Percentiles rank a stretch among this genome's conserved stretches.
Evolutionary conservation across 2,888 invertebrate genomes (phyloP).

Genomic region (Cosmia pyralina): DNA sequence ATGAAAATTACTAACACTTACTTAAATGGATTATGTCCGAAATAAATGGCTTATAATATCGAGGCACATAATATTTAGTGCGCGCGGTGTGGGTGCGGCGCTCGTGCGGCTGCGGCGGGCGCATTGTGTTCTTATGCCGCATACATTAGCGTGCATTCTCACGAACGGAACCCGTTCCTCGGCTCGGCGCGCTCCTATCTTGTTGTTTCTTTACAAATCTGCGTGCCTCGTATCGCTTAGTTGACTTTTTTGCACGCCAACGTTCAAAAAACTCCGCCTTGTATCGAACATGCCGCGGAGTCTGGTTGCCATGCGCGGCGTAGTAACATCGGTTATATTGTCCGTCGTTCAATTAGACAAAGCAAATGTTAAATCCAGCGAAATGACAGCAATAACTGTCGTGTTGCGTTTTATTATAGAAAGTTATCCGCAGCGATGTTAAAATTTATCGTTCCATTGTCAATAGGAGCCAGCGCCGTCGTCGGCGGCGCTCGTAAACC

Average conservation of each 20-base stretch:
- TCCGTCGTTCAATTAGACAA: slow-evolving; percentile 57
- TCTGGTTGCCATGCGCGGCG: slow-evolving; percentile 67
- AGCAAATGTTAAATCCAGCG: slow-evolving; percentile 62
- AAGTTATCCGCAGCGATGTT: slow-evolving; percentile 66
- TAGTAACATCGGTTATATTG: slow-evolving; percentile 59
- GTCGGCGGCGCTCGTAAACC: slow-evolving; percentile 49
- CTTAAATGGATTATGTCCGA: too few relatives aligned
- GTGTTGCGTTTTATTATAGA: slow-evolving; percentile 69
- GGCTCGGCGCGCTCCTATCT: slow-evolving; percentile 73
- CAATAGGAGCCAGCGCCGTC: slow-evolving; percentile 49
- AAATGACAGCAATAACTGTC: slow-evolving; percentile 65
- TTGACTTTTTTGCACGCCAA: slow-evolving; percentile 80
- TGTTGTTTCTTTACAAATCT: slow-evolving; percentile 84
- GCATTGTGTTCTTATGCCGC: slow-evolving; percentile 80
- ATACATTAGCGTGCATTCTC: slow-evolving; percentile 84
- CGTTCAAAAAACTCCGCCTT: slow-evolving; percentile 81
- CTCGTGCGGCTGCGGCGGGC: slow-evolving; percentile 66
- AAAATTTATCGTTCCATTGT: slow-evolving; percentile 75
- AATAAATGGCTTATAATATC: slow-evolving; percentile 31
- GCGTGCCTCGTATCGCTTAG: slow-evolving; percentile 80
- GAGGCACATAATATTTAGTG: slow-evolving; percentile 75
- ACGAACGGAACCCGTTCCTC: slow-evolving; percentile 81
- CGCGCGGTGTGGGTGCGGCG: slow-evolving; percentile 71
- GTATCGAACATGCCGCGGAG: slow-evolving; percentile 74
- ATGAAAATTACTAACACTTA: too few relatives aligned